A percentile compares a stretch with the other conserved stretches of the same genome.
Evolutionary conservation across 2,113 vertebrate species (phyloP).

Genomic region (Benitochromis conjunctus): DNA sequence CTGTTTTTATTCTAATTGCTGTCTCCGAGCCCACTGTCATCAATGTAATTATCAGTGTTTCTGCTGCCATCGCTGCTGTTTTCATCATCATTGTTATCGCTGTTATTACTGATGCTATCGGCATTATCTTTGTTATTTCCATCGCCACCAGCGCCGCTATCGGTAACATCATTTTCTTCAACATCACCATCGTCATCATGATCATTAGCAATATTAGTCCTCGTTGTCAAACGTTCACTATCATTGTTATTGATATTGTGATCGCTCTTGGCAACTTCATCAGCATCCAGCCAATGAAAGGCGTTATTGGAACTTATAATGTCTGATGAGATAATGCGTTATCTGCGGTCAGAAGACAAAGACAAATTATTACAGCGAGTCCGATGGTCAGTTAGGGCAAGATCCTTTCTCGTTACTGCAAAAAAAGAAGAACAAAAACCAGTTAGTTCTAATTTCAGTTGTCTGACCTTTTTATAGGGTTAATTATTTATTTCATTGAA

Average conservation of each 20-base stretch:
- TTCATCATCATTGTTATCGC: constrained; percentile 42
- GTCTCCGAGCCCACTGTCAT: constrained; percentile 44
- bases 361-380: constrained; percentile 36
- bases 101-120: constrained; percentile 43
- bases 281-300: constrained; percentile 18
- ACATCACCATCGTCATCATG: not conserved
- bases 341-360: constrained; percentile 41
- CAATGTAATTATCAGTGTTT: constrained; percentile 55
- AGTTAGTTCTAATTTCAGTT: constrained; percentile 59
- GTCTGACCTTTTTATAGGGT: constrained; percentile 66
- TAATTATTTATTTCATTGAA: constrained; percentile 72
- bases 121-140: constrained; percentile 41
- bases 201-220: constrained; percentile 54
- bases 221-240: constrained; percentile 13
- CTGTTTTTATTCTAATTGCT: constrained; percentile 61
- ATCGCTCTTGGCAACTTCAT: constrained; percentile 30
- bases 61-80: constrained; percentile 23
- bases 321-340: constrained; percentile 46
- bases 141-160: not conserved
- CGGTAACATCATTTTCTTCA: constrained; percentile 14
- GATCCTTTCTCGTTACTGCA: constrained; percentile 33
- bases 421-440: constrained; percentile 27
- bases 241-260: constrained; percentile 39
- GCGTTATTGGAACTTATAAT: constrained; percentile 13
- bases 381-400: constrained; percentile 29